These are phyloP conservation scores for Troides oblongomaculatus DNA, from an alignment of 2,888 invertebrate species.

Conservation along the genomic window DNA sequence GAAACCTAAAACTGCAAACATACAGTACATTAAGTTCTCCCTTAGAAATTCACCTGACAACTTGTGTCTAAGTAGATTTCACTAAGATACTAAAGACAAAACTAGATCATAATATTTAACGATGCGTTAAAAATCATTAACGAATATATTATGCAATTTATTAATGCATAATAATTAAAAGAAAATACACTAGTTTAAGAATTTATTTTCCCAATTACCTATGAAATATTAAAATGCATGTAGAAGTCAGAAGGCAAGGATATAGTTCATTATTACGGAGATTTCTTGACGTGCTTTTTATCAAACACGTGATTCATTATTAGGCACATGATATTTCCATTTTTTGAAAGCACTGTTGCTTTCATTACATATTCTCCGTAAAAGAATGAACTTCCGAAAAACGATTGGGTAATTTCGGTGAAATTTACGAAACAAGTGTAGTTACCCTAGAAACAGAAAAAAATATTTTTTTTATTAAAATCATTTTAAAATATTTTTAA, in stretches of 20 bases:
- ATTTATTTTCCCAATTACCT: not conserved
- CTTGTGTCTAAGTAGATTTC: no score
- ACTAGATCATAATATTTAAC: no score
- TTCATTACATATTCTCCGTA: slow-evolving; percentile 40
- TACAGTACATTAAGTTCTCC: no score
- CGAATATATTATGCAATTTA: no score
- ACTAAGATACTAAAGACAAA: no score
- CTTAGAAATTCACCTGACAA: no score
- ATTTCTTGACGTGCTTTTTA: slow-evolving; percentile 13
- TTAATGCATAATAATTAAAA: no score
- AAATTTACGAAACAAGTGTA: slow-evolving; percentile 30
- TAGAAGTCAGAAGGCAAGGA: not conserved
- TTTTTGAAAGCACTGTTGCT: slow-evolving; percentile 31
- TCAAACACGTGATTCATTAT: slow-evolving; percentile 12
- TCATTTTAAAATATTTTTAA: not conserved
- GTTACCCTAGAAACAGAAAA: slow-evolving; percentile 34
- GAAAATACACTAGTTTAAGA: not conserved
- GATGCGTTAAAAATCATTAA: no score
- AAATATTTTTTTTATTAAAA: not conserved
- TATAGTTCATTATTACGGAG: not conserved
- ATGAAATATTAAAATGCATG: not conserved
- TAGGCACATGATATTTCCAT: slow-evolving; percentile 40
- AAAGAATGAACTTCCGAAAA: slow-evolving; percentile 42
- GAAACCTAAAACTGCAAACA: no score
- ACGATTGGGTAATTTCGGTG: slow-evolving; percentile 31